Evolutionary conservation across 2,888 invertebrate species (phyloP), one percentile per base, ranked within the genome.

Genomic region (Cantharis rufa): DNA sequence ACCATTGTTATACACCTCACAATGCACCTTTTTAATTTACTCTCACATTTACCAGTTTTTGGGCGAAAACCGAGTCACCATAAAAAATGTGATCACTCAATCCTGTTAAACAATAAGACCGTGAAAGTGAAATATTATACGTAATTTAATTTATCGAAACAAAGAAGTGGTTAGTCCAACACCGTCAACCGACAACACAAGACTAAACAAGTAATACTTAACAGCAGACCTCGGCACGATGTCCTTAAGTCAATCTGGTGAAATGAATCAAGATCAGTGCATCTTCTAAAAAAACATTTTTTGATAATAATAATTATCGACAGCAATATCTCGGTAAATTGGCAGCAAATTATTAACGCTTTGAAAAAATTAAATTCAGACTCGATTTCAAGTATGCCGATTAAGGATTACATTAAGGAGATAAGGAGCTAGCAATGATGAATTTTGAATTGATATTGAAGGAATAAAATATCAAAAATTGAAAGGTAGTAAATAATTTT

Each of bases 201-300:
- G 70, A 78, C 78, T 78, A 78, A 77, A 62, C 64, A 72, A 78
- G 75, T 72, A 64, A 75, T 28, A 28, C 72, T 78, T 75, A 75
- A 62, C 63, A 69, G 27, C 69, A 18, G 73, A 70, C 74, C 61
- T 69, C 72, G 69, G 73, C 72, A 72, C 62, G 64, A 66, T 70
- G 66, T 70, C 74, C 71, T 77, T 72, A 76, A 74, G 77, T 72
- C 77, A 73, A 32, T 76, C 64, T 66, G 64, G 64, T 66, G 64
- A 21, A 66, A 66, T 66, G 64, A 66, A 66, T 66, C 64, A 66
- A 66, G 64, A 66, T 66, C 64, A 66, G 64, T 66, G 13, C 21
- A 66, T 66, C 64, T 21, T 66, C 21, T 66, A 18, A 21, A 18
- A 64, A 64, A n/a, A 48, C 5, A n/a, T n/a, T 48, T 48, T 48